Evolutionary conservation across 2,888 invertebrate genomes (phyloP).

Genomic region (Pandemis cinnamomeana): DNA sequence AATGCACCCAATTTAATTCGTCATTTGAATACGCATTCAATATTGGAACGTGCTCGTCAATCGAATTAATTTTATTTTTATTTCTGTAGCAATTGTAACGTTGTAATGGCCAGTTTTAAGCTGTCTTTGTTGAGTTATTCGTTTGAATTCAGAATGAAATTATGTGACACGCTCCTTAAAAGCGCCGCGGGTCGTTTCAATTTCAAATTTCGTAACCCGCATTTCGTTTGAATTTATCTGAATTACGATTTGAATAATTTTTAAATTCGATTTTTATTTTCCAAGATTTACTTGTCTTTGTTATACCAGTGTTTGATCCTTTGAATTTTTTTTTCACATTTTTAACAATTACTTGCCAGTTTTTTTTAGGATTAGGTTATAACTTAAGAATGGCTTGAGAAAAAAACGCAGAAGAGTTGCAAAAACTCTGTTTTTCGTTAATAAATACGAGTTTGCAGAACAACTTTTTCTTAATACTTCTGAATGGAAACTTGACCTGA

Average conservation of each 20-base stretch:
- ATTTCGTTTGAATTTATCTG: conserved; percentile 39
- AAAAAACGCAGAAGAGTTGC: too few species aligned
- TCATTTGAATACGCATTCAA: conserved; percentile 3
- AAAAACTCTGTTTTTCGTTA: too few species aligned
- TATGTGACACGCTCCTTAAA: not conserved
- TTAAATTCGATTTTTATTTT: conserved; percentile 2
- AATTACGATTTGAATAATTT: conserved; percentile 26
- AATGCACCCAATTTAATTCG: conserved; percentile 45
- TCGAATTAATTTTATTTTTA: not conserved
- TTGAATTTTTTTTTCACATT: too few species aligned
- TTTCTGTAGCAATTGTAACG: not conserved
- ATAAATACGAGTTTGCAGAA: too few species aligned
- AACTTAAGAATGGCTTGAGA: too few species aligned
- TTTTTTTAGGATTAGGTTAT: too few species aligned
- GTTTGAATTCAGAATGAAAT: conserved; percentile 13
- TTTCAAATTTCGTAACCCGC: conserved; percentile 36
- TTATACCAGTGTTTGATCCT: too few species aligned
- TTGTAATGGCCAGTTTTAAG: not conserved
- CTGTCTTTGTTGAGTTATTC: not conserved
- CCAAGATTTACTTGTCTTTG: not conserved
- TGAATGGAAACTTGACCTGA: not conserved
- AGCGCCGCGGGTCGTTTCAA: conserved; percentile 31
- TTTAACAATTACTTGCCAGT: too few species aligned
- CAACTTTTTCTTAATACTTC: not conserved
- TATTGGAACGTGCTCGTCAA: not conserved